Evolutionary conservation across 1,140 invertebrate genomes (phyloP).

Genomic region (Acromyrmex charruanus): DNA sequence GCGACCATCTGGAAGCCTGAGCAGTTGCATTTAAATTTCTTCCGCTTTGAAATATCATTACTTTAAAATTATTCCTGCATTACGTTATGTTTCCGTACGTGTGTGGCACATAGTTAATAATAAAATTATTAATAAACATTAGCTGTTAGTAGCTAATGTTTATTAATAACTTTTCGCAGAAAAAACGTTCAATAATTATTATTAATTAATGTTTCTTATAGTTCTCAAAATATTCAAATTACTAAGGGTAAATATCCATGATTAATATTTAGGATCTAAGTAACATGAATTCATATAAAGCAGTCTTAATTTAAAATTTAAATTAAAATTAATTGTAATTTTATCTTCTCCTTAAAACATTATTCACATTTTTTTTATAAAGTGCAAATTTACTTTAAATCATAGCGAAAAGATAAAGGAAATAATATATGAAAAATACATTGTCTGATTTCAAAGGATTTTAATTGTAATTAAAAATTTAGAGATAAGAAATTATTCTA

Average conservation of each 20-base stretch:
- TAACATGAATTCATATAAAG: background rate
- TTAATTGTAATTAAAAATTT: background rate
- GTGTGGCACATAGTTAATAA: background rate
- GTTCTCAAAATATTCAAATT: background rate
- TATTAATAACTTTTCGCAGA: background rate
- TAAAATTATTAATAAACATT: background rate
- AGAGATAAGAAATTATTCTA: too few species aligned
- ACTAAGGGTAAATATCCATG: background rate
- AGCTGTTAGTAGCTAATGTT: background rate
- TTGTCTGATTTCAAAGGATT: background rate
- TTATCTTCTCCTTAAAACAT: background rate
- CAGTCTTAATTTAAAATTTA: constrained; percentile 5
- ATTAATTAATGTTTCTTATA: background rate
- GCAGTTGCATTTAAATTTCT: constrained; percentile 28
- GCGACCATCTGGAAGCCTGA: background rate
- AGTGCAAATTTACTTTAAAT: background rate
- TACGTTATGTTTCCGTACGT: background rate
- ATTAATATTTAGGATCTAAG: background rate
- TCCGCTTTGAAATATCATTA: constrained; percentile 4
- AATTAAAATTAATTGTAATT: background rate
- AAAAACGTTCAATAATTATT: constrained; percentile 3
- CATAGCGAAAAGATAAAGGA: background rate
- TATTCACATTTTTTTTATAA: background rate
- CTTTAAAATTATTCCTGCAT: constrained; percentile 3
- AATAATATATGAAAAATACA: background rate